A percentile compares a stretch with the other conserved stretches of the same genome.
Evolutionary conservation across 2,113 vertebrate species (phyloP).

Genomic region (Orthonyx spaldingii): DNA sequence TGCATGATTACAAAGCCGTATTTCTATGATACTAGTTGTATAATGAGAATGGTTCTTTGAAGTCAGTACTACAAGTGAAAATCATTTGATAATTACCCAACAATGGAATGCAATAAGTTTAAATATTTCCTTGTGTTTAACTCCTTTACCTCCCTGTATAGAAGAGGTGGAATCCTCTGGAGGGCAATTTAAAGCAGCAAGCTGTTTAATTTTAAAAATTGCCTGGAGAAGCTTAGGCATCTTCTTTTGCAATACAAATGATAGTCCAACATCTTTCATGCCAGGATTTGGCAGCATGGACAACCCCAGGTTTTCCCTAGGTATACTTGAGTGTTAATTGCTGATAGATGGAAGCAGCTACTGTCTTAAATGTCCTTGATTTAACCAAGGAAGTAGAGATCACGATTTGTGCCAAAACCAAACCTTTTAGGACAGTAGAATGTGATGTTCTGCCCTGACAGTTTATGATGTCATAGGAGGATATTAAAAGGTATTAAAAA

Average conservation of each 20-base stretch:
- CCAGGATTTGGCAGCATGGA: not conserved
- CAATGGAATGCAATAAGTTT: not conserved
- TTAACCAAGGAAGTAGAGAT: not conserved
- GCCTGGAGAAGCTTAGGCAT: not conserved
- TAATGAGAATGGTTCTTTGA: not conserved
- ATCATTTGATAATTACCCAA: not conserved
- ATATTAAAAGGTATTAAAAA: not conserved
- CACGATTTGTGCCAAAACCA: not conserved
- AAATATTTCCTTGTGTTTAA: not conserved
- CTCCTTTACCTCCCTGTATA: not conserved
- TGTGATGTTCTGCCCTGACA: not conserved
- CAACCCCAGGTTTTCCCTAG: not conserved
- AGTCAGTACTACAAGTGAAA: not conserved
- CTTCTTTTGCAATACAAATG: not conserved
- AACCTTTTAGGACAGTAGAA: not conserved
- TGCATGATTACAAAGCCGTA: not conserved
- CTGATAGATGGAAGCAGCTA: not conserved
- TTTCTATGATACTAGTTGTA: not conserved
- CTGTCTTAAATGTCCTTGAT: not conserved
- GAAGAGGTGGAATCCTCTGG: not conserved
- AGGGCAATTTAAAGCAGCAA: not conserved
- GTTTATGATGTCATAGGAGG: not conserved
- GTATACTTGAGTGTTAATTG: accelerated
- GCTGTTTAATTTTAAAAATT: not conserved
- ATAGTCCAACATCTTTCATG: not conserved